Conservation (phyloP, 2,888 invertebrate genomes). For the Tinea trinotella region DNA sequence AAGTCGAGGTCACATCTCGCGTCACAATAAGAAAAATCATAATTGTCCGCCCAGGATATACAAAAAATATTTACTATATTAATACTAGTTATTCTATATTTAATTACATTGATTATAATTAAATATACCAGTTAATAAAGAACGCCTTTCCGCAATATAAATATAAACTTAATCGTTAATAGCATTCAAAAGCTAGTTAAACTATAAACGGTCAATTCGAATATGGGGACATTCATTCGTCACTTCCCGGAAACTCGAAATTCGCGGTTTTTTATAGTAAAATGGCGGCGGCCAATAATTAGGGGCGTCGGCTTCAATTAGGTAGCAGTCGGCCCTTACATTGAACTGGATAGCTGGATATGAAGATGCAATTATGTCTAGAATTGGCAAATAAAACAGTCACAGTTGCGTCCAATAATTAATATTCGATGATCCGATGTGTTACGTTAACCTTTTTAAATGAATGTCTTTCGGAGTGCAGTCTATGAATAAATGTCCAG, state of each 20-base stretch:
- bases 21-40: no score
- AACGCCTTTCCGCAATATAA: not conserved
- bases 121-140: no score
- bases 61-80: no score
- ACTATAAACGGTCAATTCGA: conserved; percentile 12
- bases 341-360: conserved; percentile 24
- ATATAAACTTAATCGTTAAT: not conserved
- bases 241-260: conserved; percentile 34
- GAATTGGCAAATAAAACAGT: conserved; percentile 22
- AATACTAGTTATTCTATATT: no score
- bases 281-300: conserved; percentile 29
- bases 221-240: conserved; percentile 8
- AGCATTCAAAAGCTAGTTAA: conserved; percentile 3
- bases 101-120: no score
- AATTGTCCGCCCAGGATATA: no score
- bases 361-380: conserved; percentile 16
- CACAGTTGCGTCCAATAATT: no score
- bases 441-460: no score
- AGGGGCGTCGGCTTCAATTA: conserved; percentile 31
- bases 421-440: no score
- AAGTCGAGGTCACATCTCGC: no score
- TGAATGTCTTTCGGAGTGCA: no score
- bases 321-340: conserved; percentile 26
- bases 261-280: conserved; percentile 35
- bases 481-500: no score